Percentiles rank a stretch among this genome's conserved stretches.
These are phyloP conservation scores for Acanthisitta chloris DNA, from an alignment of 2,113 vertebrate genomes.

Conservation along the genomic window DNA sequence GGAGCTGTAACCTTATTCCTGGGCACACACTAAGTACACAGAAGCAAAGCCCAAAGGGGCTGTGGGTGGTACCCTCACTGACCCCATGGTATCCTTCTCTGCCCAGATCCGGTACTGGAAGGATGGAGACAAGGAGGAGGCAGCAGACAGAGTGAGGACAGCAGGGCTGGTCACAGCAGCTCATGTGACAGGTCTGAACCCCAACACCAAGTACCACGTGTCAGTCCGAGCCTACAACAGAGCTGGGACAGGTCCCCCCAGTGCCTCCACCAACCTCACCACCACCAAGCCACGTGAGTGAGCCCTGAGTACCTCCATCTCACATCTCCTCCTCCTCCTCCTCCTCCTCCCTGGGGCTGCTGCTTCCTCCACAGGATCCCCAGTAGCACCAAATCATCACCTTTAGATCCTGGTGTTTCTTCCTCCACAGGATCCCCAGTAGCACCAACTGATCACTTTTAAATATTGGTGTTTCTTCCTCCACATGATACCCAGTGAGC, in stretches of 20 bases:
- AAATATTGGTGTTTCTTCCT: too few relatives aligned
- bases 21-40: fast-evolving
- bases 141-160: slow-evolving; percentile 90
- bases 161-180: slow-evolving; percentile 84
- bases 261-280: slow-evolving; percentile 80
- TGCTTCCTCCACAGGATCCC: not conserved
- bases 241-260: slow-evolving; percentile 90
- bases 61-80: not conserved
- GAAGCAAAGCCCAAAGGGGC: not conserved
- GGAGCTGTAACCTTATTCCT: not conserved
- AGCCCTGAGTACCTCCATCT: too few relatives aligned
- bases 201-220: slow-evolving; percentile 90
- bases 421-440: too few relatives aligned
- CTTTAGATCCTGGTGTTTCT: not conserved
- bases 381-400: not conserved
- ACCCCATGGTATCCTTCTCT: not conserved
- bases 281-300: slow-evolving; percentile 91
- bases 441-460: too few relatives aligned
- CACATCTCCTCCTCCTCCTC: too few relatives aligned
- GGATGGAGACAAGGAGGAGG: slow-evolving; percentile 89
- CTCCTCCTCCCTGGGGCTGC: not conserved
- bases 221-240: slow-evolving; percentile 93
- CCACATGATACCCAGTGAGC: not conserved
- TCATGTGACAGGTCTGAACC: slow-evolving; percentile 82
- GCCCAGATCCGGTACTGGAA: slow-evolving; percentile 93